A percentile compares a stretch with the other conserved stretches of the same genome.
Conservation (phyloP, 2,888 invertebrate genomes). For the Aphidoletes aphidimyza region DNA sequence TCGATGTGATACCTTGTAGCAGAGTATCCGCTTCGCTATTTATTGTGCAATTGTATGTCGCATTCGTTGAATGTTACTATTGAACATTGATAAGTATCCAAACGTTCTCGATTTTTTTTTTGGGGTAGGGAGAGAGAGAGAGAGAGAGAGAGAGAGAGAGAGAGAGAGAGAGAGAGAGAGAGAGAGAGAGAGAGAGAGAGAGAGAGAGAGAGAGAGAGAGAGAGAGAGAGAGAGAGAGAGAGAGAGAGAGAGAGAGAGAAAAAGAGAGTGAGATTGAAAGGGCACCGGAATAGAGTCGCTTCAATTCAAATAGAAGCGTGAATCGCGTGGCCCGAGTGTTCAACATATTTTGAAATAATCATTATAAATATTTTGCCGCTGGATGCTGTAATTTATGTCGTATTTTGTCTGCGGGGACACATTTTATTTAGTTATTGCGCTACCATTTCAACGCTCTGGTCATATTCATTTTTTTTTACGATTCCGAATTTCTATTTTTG, state of each 20-base stretch:
- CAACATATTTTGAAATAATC: constrained; percentile 40
- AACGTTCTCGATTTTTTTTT: not conserved
- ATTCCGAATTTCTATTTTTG: not conserved
- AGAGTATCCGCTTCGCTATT: not conserved
- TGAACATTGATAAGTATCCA: not conserved
- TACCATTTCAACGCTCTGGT: constrained; percentile 29
- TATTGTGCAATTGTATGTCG: not conserved
- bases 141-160: no score
- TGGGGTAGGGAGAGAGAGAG: no score
- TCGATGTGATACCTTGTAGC: not conserved
- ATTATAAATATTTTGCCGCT: constrained; percentile 19
- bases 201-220: no score
- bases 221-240: no score
- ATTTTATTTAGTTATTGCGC: constrained; percentile 41
- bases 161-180: no score
- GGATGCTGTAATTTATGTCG: constrained; percentile 21
- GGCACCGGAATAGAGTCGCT: no score
- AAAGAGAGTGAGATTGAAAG: no score
- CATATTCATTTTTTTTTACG: constrained; percentile 48
- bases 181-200: no score
- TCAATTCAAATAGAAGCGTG: not conserved
- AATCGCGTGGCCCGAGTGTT: not conserved
- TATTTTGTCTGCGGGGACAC: constrained; percentile 41
- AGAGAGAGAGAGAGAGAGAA: no score
- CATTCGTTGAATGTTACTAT: not conserved